Percentiles rank a stretch among this genome's conserved stretches.
Conservation (phyloP, 2,888 invertebrate species). For the Orthonevra nobilis region DNA sequence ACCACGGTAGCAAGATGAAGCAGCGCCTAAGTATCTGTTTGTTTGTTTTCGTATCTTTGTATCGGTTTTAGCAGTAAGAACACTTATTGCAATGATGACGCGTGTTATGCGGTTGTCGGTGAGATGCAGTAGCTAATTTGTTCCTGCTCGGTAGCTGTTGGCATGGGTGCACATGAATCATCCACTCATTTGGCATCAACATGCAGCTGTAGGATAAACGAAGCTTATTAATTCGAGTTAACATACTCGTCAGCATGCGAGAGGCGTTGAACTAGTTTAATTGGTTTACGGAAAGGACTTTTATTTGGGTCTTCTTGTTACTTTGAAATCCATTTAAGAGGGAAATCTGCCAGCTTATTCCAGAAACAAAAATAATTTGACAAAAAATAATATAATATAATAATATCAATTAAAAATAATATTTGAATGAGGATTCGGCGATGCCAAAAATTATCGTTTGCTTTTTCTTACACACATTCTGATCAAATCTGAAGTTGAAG, state of each 20-base stretch:
- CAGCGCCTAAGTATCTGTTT: slow-evolving; percentile 18
- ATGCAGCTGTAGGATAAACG: neutral
- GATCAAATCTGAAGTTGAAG: too few species aligned
- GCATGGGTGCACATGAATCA: slow-evolving; percentile 64
- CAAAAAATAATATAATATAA: too few species aligned
- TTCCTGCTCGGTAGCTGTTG: slow-evolving; percentile 60
- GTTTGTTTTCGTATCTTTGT: slow-evolving; percentile 5
- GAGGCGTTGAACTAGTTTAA: slow-evolving; percentile 53
- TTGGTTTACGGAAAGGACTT: slow-evolving; percentile 33
- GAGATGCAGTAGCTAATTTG: slow-evolving; percentile 68
- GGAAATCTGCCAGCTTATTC: too few species aligned
- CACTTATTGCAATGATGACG: slow-evolving; percentile 56
- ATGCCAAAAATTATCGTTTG: too few species aligned
- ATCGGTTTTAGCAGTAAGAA: slow-evolving; percentile 54
- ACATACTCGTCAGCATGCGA: neutral
- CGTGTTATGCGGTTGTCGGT: slow-evolving; percentile 65
- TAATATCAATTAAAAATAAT: too few species aligned
- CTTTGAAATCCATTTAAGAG: too few species aligned
- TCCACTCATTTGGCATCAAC: slow-evolving; percentile 30
- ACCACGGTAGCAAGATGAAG: slow-evolving; percentile 39
- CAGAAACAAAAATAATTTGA: too few species aligned
- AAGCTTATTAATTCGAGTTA: neutral
- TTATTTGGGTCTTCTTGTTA: too few species aligned
- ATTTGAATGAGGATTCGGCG: too few species aligned
- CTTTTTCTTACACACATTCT: too few species aligned